Conservation (phyloP, 2,888 invertebrate species). For the Andrena marginata region DNA sequence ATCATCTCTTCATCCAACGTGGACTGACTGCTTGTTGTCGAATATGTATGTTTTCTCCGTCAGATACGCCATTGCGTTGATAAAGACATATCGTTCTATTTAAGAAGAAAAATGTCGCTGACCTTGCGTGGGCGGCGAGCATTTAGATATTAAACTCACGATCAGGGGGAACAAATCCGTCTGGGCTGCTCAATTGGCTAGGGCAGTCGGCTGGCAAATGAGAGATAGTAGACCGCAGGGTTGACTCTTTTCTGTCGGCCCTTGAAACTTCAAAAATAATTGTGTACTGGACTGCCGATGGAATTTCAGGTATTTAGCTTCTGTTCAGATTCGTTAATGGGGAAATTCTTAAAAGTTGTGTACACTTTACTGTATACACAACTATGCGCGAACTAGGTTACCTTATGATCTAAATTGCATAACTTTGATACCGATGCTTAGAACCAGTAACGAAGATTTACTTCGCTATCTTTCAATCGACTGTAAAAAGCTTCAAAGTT, state of each 20-base stretch:
- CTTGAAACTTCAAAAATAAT: background rate
- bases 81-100: conserved; percentile 33
- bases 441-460: too few relatives aligned
- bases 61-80: conserved; percentile 11
- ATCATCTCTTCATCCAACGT: background rate
- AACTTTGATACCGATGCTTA: too few relatives aligned
- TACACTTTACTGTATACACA: too few relatives aligned
- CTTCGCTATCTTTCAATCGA: too few relatives aligned
- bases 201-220: conserved; percentile 20
- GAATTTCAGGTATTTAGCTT: too few relatives aligned
- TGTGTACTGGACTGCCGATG: too few relatives aligned
- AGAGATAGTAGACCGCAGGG: background rate
- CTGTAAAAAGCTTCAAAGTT: too few relatives aligned
- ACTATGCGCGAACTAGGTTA: too few relatives aligned
- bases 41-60: conserved; percentile 7
- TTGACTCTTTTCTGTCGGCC: background rate
- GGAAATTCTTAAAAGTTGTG: too few relatives aligned
- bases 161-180: conserved; percentile 17
- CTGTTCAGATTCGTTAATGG: too few relatives aligned
- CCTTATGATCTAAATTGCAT: too few relatives aligned
- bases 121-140: conserved; percentile 27
- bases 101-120: conserved; percentile 30
- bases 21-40: background rate
- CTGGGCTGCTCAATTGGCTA: conserved; percentile 40
- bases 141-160: conserved; percentile 33